phyloP scores from a whole-genome alignment of 2,797 vertebrate genomes.

The Anableps anableps region DNA sequence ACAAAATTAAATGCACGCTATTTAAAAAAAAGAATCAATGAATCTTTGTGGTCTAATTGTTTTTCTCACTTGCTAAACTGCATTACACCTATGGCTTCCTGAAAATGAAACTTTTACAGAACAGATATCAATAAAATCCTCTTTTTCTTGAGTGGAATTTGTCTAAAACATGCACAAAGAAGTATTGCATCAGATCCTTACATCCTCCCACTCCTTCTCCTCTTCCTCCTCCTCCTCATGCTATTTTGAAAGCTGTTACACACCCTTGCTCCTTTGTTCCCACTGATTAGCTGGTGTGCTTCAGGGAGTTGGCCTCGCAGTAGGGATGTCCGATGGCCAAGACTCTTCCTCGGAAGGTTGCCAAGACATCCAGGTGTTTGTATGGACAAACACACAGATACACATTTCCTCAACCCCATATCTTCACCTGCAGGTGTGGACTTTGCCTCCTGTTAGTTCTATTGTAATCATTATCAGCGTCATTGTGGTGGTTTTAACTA shows the following conservation, averaged over 20 bases:
- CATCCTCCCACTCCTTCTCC: conserved; percentile 76
- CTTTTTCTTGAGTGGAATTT: conserved; percentile 20
- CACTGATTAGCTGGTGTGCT: conserved; percentile 73
- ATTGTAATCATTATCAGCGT: conserved; percentile 67
- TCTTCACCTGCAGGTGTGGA: conserved; percentile 63
- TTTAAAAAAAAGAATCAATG: neutral
- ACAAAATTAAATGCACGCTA: neutral
- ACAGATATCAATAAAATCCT: conserved; percentile 20
- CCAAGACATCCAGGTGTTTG: conserved; percentile 74
- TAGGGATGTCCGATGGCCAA: conserved; percentile 74
- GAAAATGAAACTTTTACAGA: neutral
- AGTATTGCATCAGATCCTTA: conserved; percentile 62
- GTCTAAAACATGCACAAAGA: conserved; percentile 32
- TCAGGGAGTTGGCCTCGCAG: conserved; percentile 63
- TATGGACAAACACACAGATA: conserved; percentile 49
- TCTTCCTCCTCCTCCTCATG: conserved; percentile 57
- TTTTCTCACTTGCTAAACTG: neutral
- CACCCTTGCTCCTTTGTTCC: conserved; percentile 74
- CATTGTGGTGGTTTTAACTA: conserved; percentile 63
- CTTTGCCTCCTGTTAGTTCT: conserved; percentile 50
- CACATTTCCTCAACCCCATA: conserved; percentile 46
- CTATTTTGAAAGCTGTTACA: conserved; percentile 76
- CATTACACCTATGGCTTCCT: conserved; percentile 22
- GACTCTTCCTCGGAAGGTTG: conserved; percentile 75
- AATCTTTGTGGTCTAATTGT: conserved; percentile 11